These are phyloP conservation scores for Cyrtorhinus lividipennis DNA, from an alignment of 1,140 invertebrate genomes.

Conservation along the genomic window DNA sequence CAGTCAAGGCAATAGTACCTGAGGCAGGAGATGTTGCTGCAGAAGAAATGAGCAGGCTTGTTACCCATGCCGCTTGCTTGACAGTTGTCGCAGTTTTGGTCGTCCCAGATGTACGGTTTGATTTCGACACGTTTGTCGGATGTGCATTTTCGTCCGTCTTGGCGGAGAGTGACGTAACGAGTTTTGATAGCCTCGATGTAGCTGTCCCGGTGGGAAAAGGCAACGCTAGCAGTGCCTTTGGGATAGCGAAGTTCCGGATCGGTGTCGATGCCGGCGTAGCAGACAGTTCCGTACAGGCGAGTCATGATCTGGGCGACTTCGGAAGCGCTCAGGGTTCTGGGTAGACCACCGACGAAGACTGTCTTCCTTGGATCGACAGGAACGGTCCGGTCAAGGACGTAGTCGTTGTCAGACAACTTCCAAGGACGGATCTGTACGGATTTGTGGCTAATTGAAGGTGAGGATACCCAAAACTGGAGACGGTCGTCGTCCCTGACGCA, in stretches of 20 bases:
- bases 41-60: neutral
- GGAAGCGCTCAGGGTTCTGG: conserved; percentile 42
- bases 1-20: neutral
- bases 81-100: conserved; percentile 1
- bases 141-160: neutral
- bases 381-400: neutral
- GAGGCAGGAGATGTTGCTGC: conserved; percentile 4
- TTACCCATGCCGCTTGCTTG: neutral
- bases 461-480: neutral
- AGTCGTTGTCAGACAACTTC: neutral
- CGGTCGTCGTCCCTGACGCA: neutral
- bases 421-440: neutral
- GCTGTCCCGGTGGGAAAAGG: neutral
- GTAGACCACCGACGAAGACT: conserved; percentile 85
- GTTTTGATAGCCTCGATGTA: conserved; percentile 3
- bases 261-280: neutral
- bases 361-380: neutral
- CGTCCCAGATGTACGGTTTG: conserved; percentile 4
- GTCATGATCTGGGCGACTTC: conserved; percentile 6
- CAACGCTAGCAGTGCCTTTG: conserved; percentile 6
- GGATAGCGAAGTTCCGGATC: neutral
- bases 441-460: conserved; percentile 1
- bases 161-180: neutral
- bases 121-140: neutral
- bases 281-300: neutral